These are phyloP conservation scores for Cinclus cinclus DNA, from an alignment of 2,113 vertebrate genomes.

Conservation along the genomic window DNA sequence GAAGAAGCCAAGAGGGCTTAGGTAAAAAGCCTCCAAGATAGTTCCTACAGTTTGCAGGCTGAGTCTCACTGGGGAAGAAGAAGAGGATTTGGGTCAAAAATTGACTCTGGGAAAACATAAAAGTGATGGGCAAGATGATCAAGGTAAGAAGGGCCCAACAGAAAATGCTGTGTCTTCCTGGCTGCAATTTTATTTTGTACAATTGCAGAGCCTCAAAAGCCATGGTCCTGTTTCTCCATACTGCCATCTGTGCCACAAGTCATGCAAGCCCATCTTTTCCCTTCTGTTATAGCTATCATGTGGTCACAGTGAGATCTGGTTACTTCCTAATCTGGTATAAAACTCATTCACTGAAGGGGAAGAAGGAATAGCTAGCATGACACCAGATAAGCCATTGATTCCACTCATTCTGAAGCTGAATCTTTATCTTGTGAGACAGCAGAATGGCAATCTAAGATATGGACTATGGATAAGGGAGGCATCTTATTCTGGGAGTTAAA, in stretches of 20 bases:
- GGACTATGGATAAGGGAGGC: background rate
- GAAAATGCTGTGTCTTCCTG: background rate
- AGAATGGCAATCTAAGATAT: background rate
- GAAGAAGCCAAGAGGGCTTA: background rate
- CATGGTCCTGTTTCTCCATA: background rate
- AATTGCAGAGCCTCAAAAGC: background rate
- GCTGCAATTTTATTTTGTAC: background rate
- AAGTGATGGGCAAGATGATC: background rate
- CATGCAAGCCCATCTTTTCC: background rate
- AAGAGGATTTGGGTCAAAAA: background rate
- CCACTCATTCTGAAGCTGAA: background rate
- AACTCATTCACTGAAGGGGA: background rate
- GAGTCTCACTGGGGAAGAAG: background rate
- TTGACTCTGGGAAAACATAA: background rate
- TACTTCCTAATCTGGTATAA: background rate
- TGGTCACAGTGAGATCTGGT: background rate
- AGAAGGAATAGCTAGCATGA: background rate
- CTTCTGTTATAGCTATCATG: background rate
- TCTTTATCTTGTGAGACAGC: background rate
- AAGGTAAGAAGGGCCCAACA: background rate
- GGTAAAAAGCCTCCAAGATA: background rate
- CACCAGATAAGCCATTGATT: background rate
- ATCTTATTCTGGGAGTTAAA: background rate
- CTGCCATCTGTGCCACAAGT: background rate
- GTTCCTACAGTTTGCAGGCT: background rate